Base-by-base conservation (phyloP, 2,113 vertebrate genomes). In the Ellobius talpinus region DNA sequence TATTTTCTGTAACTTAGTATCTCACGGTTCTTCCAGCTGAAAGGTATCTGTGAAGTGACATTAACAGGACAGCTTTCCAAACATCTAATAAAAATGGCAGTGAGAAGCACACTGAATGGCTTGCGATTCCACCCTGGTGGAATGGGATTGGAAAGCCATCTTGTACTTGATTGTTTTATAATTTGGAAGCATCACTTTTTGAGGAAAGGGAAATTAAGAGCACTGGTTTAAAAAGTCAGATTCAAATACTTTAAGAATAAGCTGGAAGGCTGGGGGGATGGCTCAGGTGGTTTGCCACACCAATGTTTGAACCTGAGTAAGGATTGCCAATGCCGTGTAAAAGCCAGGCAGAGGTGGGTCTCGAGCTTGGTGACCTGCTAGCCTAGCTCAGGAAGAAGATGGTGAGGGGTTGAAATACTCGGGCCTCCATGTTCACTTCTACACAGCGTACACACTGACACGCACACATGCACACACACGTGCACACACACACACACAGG, bases 201-300 rank as follows among this genome's bases (percentile, higher is more conserved):
- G 4, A 87, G 58, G 89, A 91, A 87, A 84, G 68, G 79, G 88
- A 96, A 96, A 77, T 76, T 87, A 89, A 92, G 9, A 78, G 74
- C 8, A n/a, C 91, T 33, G 72, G 47, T 90, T 92, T 96, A 93
- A 91, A 93, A 89, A 85, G 13, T 93, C 47, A 96, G 55, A 89
- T 65, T 85, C 85, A 63, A 93, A 24, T 39, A 58, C 47, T 95
- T 85, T 76, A 76, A 36, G 45, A 68, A 45, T 36, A 52, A 52
- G 17, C 19, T n/a, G 16, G 19, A 17, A 47, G 21, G 19, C 33
- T 70, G 45, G 65, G 45, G 29, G 50, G 61, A 36, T 50, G 33
- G 3, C 45, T 70, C 33, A 26, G 31, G 3, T 87, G 42, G 65
- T 68, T 70, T 52, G 63, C 19, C 10, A 29, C 63, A 66, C 17